A percentile compares a stretch with the other conserved stretches of the same genome.
These are phyloP conservation scores for Actinia equina DNA, from an alignment of 64 coral and sea anemone species.

Conservation along the genomic window DNA sequence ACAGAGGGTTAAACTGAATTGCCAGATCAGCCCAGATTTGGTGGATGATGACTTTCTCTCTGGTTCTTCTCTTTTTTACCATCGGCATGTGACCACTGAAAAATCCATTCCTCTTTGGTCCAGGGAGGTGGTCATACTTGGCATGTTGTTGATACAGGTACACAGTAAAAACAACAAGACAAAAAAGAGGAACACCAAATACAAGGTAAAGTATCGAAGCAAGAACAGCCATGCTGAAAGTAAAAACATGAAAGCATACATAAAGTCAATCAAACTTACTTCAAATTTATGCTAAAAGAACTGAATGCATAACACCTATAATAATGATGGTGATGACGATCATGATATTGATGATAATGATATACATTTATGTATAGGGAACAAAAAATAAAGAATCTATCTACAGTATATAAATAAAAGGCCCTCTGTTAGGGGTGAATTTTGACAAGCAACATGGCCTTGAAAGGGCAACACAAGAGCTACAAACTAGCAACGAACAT, in stretches of 20 bases:
- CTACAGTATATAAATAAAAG: no score
- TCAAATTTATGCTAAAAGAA: no score
- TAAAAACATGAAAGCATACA: not conserved
- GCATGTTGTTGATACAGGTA: not conserved
- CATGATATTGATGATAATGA: no score
- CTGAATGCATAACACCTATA: no score
- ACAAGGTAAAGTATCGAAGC: not conserved
- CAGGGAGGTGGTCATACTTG: conserved; percentile 67
- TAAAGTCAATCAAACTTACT: not conserved
- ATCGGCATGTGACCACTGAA: conserved; percentile 60
- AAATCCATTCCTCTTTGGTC: conserved; percentile 68
- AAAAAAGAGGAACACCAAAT: not conserved
- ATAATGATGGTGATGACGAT: no score
- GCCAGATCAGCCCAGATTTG: conserved; percentile 65
- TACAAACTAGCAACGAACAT: no score
- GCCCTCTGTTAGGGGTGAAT: no score
- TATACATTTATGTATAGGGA: no score
- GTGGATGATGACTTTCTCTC: conserved; percentile 52
- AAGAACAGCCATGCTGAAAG: not conserved
- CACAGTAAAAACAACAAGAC: not conserved
- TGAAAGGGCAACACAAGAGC: no score
- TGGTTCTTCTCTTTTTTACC: conserved; percentile 25
- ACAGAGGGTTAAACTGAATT: conserved; percentile 45
- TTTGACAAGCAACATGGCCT: no score
- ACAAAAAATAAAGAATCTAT: no score